Evolutionary conservation across 1,140 invertebrate genomes (phyloP).

Genomic region (Lordiphosa stackelbergi): DNA sequence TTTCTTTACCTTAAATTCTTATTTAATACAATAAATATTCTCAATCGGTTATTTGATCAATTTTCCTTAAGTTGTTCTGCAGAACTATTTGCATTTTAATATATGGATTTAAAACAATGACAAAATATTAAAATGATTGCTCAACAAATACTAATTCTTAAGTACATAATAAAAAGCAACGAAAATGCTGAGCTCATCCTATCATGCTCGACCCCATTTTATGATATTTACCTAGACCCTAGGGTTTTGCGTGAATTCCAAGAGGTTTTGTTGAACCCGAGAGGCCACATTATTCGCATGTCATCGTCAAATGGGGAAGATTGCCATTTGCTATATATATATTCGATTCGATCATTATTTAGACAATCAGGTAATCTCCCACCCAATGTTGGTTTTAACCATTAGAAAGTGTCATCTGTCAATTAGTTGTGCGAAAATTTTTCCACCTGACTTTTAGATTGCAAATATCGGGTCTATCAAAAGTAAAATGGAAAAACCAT

Average conservation of each 20-base stretch:
- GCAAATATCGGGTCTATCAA: constrained; percentile 37
- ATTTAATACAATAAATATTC: no score
- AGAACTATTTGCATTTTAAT: no score
- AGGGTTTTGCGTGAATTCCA: constrained; percentile 13
- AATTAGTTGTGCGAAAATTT: constrained; percentile 33
- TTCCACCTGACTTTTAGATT: constrained; percentile 7
- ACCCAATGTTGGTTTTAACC: constrained; percentile 33
- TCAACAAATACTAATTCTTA: constrained; percentile 3
- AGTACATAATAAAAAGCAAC: constrained; percentile 15
- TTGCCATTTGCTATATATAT: background rate
- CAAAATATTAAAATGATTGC: no score
- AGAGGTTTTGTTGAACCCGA: constrained; percentile 30
- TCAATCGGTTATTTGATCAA: no score
- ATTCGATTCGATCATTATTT: constrained; percentile 18
- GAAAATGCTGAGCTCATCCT: constrained; percentile 50
- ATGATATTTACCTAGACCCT: constrained; percentile 22
- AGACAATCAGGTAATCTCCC: constrained; percentile 18
- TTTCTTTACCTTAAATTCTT: background rate
- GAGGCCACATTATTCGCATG: constrained; percentile 31
- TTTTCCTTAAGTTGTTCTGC: no score
- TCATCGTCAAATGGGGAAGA: constrained; percentile 15
- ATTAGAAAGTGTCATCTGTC: constrained; percentile 48
- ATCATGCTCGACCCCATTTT: background rate
- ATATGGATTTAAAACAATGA: no score
- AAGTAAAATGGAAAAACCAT: constrained; percentile 19